phyloP scores from a whole-genome alignment of 2,113 vertebrate species.

The Campylomormyrus numenius region DNA sequence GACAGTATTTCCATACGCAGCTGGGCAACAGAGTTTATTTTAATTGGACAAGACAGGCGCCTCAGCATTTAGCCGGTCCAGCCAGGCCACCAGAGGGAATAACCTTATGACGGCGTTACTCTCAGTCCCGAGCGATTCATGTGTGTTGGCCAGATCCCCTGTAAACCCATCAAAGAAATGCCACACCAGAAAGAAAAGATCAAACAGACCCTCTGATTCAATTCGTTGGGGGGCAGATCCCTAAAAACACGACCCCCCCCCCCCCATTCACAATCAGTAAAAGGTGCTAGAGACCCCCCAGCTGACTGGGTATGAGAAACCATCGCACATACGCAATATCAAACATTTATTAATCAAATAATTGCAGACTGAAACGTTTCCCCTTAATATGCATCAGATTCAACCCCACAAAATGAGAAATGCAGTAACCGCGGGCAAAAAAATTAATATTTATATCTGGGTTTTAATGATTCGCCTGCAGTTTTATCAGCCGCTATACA shows the following conservation, averaged over 20 bases:
- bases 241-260: not conserved
- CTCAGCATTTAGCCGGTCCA: not conserved
- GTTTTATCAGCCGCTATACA: not conserved
- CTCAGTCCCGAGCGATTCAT: not conserved
- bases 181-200: not conserved
- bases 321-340: not conserved
- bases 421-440: not conserved
- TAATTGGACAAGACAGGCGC: not conserved
- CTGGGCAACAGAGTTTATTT: not conserved
- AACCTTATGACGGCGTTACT: not conserved
- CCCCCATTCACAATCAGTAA: not conserved
- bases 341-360: not conserved
- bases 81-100: not conserved
- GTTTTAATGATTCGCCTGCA: not conserved
- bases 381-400: not conserved
- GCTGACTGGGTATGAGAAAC: not conserved
- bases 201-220: not conserved
- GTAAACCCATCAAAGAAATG: conserved; percentile 6
- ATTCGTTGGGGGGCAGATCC: not conserved
- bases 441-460: not conserved
- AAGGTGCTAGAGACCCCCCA: not conserved
- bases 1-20: not conserved
- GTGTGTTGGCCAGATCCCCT: not conserved
- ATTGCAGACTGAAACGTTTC: not conserved
- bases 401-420: conserved; percentile 1